Evolutionary conservation across 1,140 invertebrate species (phyloP).

Genomic region (Cotesia glomerata): DNA sequence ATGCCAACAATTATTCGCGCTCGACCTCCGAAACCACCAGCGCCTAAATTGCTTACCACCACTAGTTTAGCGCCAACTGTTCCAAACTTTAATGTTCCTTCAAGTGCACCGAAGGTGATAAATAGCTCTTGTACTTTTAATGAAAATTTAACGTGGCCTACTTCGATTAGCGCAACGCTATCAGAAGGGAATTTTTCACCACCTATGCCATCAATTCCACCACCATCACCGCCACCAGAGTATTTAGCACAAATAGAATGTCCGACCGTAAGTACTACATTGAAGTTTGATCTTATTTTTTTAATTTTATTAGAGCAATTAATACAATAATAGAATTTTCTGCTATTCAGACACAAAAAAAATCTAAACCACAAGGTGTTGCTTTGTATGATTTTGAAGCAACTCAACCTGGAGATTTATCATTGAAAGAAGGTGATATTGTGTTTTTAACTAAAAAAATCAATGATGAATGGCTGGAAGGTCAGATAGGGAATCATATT

Average conservation of each 20-base stretch:
- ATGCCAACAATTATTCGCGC: constrained; percentile 74
- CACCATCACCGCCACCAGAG: constrained; percentile 72
- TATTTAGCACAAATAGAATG: constrained; percentile 50
- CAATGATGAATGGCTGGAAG: constrained; percentile 82
- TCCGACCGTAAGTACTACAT: constrained; percentile 36
- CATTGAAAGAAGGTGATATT: constrained; percentile 75
- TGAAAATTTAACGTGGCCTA: constrained; percentile 8
- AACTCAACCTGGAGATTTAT: constrained; percentile 74
- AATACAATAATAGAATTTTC: constrained; percentile 6
- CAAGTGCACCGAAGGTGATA: neutral
- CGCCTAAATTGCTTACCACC: constrained; percentile 38
- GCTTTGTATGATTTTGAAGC: constrained; percentile 78
- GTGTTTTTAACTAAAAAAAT: constrained; percentile 73
- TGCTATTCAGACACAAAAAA: constrained; percentile 41
- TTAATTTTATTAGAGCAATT: neutral
- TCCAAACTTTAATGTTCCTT: constrained; percentile 21
- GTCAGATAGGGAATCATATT: constrained; percentile 68
- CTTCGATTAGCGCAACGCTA: constrained; percentile 37
- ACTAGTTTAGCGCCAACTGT: constrained; percentile 36
- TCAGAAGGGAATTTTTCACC: constrained; percentile 64
- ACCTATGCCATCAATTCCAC: constrained; percentile 78
- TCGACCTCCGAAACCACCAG: constrained; percentile 48
- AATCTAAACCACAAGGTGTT: constrained; percentile 69
- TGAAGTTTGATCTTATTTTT: neutral
- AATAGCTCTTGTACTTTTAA: neutral